Percentiles rank a stretch among this genome's conserved stretches.
Evolutionary conservation across 2,888 invertebrate species (phyloP).

Genomic region (Pherbina coryleti): DNA sequence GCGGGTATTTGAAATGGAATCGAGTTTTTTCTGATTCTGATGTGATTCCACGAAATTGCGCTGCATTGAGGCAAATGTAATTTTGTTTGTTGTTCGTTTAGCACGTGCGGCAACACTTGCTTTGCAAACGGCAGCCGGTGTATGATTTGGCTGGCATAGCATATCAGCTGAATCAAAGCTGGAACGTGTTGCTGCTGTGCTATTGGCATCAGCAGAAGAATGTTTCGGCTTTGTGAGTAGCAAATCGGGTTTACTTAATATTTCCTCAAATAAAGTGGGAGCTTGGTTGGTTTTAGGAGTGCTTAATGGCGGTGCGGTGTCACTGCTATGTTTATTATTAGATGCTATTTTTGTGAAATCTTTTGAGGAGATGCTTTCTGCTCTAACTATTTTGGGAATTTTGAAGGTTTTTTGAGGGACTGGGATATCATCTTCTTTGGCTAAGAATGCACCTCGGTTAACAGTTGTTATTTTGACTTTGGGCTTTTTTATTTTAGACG

Average conservation of each 20-base stretch:
- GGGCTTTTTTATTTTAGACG: constrained; percentile 49
- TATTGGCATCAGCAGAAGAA: neutral
- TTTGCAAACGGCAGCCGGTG: constrained; percentile 28
- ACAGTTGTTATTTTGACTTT: constrained; percentile 71
- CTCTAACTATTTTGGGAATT: constrained; percentile 40
- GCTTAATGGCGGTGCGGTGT: neutral
- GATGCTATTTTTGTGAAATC: constrained; percentile 44
- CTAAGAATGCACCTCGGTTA: constrained; percentile 74
- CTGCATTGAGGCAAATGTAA: constrained; percentile 61
- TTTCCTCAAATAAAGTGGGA: constrained; percentile 50
- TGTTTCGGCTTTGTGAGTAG: constrained; percentile 25
- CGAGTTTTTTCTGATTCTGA: constrained; percentile 45
- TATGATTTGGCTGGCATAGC: neutral
- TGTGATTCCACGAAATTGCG: constrained; percentile 48
- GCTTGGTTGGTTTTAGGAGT: neutral
- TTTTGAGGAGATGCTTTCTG: constrained; percentile 60
- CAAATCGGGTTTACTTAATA: constrained; percentile 45
- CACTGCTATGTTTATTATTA: constrained; percentile 8
- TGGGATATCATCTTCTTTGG: constrained; percentile 54
- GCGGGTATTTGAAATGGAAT: constrained; percentile 27
- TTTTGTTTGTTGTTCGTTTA: constrained; percentile 50
- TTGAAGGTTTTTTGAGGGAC: neutral
- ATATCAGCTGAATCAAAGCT: constrained; percentile 16
- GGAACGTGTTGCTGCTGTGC: constrained; percentile 22
- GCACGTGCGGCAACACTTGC: constrained; percentile 44